These are phyloP conservation scores for Heliornis fulica DNA, from an alignment of 2,113 vertebrate species.

Conservation along the genomic window DNA sequence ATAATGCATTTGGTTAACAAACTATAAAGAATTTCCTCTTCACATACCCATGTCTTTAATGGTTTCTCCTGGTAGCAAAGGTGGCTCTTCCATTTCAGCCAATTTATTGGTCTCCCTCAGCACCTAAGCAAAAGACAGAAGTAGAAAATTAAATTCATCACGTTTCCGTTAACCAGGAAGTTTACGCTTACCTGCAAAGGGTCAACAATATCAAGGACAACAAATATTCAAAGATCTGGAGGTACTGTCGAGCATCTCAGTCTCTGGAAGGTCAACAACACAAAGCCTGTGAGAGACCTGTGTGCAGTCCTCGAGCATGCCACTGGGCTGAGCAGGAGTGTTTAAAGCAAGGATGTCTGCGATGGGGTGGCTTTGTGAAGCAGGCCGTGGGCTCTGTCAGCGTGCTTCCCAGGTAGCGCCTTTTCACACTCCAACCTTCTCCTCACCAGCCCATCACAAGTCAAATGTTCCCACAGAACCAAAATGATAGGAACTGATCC, in stretches of 20 bases:
- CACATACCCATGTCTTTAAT: slow-evolving; percentile 88
- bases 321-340: no score
- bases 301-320: rapidly evolving
- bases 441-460: background rate
- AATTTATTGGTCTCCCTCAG: slow-evolving; percentile 83
- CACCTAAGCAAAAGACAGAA: slow-evolving; percentile 53
- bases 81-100: slow-evolving; percentile 87
- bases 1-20: background rate
- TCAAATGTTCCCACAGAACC: background rate
- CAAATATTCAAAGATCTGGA: background rate
- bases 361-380: background rate
- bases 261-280: background rate
- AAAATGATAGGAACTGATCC: no score
- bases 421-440: background rate
- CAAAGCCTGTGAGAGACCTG: background rate
- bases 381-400: background rate
- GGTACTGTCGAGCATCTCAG: background rate
- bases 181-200: background rate
- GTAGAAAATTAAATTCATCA: background rate
- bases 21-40: background rate
- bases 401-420: background rate
- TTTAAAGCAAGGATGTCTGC: background rate
- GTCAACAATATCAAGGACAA: background rate
- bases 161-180: background rate
- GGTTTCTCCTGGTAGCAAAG: slow-evolving; percentile 89